Conservation (phyloP, 2,797 vertebrate genomes). For the Dermochelys coriacea region DNA sequence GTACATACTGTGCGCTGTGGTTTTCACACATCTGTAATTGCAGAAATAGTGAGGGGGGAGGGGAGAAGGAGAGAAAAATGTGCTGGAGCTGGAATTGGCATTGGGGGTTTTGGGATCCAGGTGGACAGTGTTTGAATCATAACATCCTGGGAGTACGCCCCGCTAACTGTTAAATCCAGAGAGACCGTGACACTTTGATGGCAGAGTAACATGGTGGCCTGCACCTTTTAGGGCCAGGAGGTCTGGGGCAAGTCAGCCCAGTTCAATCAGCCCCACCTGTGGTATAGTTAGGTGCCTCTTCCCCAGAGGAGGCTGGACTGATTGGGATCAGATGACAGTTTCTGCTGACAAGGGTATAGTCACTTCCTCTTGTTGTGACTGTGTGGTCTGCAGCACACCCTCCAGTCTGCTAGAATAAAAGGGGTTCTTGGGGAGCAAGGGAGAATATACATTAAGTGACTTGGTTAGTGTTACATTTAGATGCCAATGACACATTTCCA, state of each 20-base stretch:
- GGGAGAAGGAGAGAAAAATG: background rate
- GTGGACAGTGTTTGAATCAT: rapidly evolving
- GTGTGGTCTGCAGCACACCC: background rate
- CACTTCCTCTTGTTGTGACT: background rate
- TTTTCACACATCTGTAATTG: background rate
- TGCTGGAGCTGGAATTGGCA: rapidly evolving
- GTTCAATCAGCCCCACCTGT: background rate
- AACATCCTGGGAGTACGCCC: rapidly evolving
- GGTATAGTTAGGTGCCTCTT: background rate
- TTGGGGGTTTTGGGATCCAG: background rate
- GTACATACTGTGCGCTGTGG: background rate
- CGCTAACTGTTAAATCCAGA: background rate
- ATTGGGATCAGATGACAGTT: background rate
- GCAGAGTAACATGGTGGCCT: background rate
- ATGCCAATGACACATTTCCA: background rate
- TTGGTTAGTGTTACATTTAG: background rate
- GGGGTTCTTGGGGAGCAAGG: background rate
- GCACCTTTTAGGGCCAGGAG: background rate
- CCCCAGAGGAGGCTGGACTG: background rate
- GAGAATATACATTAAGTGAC: background rate
- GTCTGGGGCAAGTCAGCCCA: background rate
- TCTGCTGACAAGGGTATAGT: background rate
- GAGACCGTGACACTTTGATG: background rate
- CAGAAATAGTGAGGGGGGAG: background rate
- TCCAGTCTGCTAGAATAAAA: background rate